phyloP scores from a whole-genome alignment of 2,888 invertebrate species.

The Apodemia duryi region DNA sequence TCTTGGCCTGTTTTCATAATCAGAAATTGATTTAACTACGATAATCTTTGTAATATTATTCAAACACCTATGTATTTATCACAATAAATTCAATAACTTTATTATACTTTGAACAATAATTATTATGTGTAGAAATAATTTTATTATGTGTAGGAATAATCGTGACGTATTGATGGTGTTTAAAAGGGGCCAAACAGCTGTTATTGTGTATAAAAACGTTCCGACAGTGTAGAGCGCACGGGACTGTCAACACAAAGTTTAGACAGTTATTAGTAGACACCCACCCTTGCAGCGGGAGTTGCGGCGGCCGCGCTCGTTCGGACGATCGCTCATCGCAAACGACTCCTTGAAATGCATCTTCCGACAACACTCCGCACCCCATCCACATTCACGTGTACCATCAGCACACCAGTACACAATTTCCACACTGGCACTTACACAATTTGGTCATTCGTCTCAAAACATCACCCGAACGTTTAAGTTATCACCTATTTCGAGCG shows the following conservation, averaged over 20 bases:
- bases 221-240: slow-evolving; percentile 42
- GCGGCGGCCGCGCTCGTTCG: slow-evolving; percentile 76
- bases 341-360: slow-evolving; percentile 79
- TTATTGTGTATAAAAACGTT: slow-evolving; percentile 27
- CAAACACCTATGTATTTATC: background rate
- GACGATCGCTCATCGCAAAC: slow-evolving; percentile 78
- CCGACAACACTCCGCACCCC: slow-evolving; percentile 67
- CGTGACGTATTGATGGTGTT: slow-evolving; percentile 31
- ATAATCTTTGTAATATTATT: background rate
- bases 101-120: too few species aligned
- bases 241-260: slow-evolving; percentile 40
- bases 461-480: slow-evolving; percentile 41
- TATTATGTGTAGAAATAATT: too few species aligned
- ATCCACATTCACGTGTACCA: slow-evolving; percentile 75
- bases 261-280: slow-evolving; percentile 41
- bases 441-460: slow-evolving; percentile 42
- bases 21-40: background rate
- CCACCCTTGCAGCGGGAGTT: slow-evolving; percentile 77
- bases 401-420: slow-evolving; percentile 68
- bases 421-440: slow-evolving; percentile 60
- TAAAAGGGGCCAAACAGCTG: slow-evolving; percentile 33
- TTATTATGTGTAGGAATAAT: background rate
- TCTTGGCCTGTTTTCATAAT: background rate
- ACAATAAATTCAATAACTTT: background rate
- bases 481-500: slow-evolving; percentile 5